A percentile compares a stretch with the other conserved stretches of the same genome.
phyloP scores from a whole-genome alignment of 1,140 invertebrate species.

The Panulirus ornatus region DNA sequence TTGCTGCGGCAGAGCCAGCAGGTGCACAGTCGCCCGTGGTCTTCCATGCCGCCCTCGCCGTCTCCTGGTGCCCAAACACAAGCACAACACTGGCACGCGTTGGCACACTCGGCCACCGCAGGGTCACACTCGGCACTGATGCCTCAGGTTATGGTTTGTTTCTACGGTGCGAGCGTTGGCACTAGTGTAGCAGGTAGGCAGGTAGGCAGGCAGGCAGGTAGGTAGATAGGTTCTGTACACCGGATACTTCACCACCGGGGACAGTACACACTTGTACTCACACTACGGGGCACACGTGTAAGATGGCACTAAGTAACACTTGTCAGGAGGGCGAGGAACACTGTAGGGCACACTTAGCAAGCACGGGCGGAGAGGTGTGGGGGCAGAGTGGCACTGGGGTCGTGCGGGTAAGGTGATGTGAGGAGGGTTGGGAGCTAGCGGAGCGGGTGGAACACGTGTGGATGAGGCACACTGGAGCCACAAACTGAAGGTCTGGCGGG shows the following conservation, averaged over 20 bases:
- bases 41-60: slow-evolving; percentile 38
- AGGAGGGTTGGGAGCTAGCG: background rate
- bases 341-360: background rate
- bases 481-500: slow-evolving; percentile 47
- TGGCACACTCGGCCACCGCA: background rate
- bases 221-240: too few species aligned
- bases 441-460: slow-evolving; percentile 41
- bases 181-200: too few species aligned
- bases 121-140: background rate
- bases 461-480: slow-evolving; percentile 54
- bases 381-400: background rate
- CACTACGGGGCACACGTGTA: too few species aligned
- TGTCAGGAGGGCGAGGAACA: background rate
- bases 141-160: too few species aligned
- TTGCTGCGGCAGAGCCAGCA: slow-evolving; percentile 63
- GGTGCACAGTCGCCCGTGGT: slow-evolving; percentile 62
- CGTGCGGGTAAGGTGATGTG: background rate
- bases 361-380: background rate
- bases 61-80: background rate
- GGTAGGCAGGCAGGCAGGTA: too few species aligned
- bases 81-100: background rate
- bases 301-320: background rate
- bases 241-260: background rate
- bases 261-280: too few species aligned
- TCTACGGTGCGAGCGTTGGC: too few species aligned